Evolutionary conservation across 2,888 invertebrate species (phyloP), one percentile per base, ranked within the genome.

Genomic region (Brenthis daphne): DNA sequence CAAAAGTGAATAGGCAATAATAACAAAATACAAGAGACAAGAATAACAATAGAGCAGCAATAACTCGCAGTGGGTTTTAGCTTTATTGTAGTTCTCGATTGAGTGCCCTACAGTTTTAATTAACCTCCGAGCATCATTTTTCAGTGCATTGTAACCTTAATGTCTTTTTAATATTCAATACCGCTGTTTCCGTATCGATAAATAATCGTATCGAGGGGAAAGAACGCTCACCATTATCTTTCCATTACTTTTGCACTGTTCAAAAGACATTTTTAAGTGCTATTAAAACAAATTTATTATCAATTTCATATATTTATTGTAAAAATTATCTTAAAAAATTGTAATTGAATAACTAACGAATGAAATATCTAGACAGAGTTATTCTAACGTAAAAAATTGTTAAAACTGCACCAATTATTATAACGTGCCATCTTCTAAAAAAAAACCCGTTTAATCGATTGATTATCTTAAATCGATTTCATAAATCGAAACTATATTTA

Each of bases 161-260:
- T 72, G 67, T 68, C 37, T 65, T 69, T 69, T 68, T 64, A 67
- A 72, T 71, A 71, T 68, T 68, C 60, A 67, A 70, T 70, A 60
- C 37, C 20, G 48, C 24, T 51, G 47, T 8, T 54, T 63, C 14
- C 47, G 47, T 48, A 67, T 65, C 57, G 58, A 48, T 48, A 69
- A 65, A 68, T 60, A 68, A 68, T 68, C 48, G 60, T 16, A 48
- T 29, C 37, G 54, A 8, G 37, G 60, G 57, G 29, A 29, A 68
- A 56, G 53, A 57, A 58, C 29, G 64, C 57, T 37, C 33, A 47
- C 58, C 57, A 64, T 68, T 65, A 65, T 60, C 60, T 64, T 57
- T 55, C 43, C 16, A 50, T 60, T 60, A 54, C 20, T 65, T 64
- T 37, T 43, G 47, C 6, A 16, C 50, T 68, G 20, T 24, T 14